Conservation (phyloP, 2,888 invertebrate genomes). For the Automeris io region DNA sequence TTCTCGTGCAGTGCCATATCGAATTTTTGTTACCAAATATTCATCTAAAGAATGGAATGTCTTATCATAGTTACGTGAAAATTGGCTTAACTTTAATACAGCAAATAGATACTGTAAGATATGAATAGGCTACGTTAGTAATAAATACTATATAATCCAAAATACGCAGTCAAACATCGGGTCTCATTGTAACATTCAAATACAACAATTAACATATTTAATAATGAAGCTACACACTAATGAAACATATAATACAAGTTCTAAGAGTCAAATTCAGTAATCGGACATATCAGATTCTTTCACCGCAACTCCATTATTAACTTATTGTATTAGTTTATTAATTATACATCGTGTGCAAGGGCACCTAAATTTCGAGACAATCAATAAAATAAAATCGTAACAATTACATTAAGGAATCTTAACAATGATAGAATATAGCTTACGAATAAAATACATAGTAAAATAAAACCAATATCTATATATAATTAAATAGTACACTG, state of each 20-base stretch:
- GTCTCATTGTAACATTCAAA: neutral
- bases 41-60: slow-evolving; percentile 1
- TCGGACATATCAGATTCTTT: neutral
- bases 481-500: neutral
- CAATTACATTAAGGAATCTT: slow-evolving; percentile 7
- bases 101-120: too few relatives aligned
- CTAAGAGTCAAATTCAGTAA: neutral
- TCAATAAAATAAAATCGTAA: neutral
- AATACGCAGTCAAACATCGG: too few relatives aligned
- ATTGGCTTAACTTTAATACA: too few relatives aligned
- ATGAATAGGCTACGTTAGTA: too few relatives aligned
- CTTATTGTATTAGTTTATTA: too few relatives aligned
- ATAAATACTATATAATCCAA: too few relatives aligned
- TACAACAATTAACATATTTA: slow-evolving; percentile 1
- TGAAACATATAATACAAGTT: neutral
- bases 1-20: too few relatives aligned
- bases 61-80: neutral
- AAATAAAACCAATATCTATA: slow-evolving; percentile 2
- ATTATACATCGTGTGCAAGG: slow-evolving; percentile 3
- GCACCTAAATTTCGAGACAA: slow-evolving; percentile 1
- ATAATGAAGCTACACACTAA: neutral
- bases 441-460: slow-evolving; percentile 5
- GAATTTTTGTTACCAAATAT: neutral
- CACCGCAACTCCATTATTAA: neutral
- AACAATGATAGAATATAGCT: slow-evolving; percentile 7